Percentiles rank a stretch among this genome's conserved stretches.
Evolutionary conservation across 2,797 vertebrate genomes (phyloP).

Genomic region (Lepidocolaptes lacrymiger): DNA sequence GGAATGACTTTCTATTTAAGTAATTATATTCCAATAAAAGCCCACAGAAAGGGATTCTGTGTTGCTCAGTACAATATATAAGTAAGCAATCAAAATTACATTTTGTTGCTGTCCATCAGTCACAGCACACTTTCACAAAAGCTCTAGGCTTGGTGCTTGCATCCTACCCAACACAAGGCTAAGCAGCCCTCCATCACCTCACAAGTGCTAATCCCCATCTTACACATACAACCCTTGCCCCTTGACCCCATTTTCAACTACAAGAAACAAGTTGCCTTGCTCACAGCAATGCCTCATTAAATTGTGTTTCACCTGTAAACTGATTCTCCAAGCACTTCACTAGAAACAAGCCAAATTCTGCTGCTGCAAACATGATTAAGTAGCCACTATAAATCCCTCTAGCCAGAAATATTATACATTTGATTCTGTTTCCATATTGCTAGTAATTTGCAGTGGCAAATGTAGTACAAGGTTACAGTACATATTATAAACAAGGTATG

Average conservation of each 20-base stretch:
- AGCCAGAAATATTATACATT: neutral
- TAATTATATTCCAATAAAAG: neutral
- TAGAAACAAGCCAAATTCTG: neutral
- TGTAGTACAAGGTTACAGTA: neutral
- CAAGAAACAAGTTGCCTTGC: neutral
- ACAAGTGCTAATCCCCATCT: neutral
- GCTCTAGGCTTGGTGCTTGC: neutral
- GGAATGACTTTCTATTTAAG: neutral
- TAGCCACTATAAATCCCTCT: neutral
- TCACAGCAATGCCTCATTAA: neutral
- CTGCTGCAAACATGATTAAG: slow-evolving; percentile 29
- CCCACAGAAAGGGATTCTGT: neutral
- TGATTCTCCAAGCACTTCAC: neutral
- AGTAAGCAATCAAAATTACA: neutral
- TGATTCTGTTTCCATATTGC: neutral
- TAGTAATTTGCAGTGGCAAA: neutral
- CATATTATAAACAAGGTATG: neutral
- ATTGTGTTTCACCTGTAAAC: neutral
- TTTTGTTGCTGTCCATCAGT: neutral
- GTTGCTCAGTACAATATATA: neutral
- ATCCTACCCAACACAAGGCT: neutral
- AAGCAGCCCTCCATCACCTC: neutral
- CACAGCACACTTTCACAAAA: neutral
- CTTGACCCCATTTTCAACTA: neutral
- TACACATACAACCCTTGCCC: too few species aligned